phyloP scores from a whole-genome alignment of 1,140 invertebrate genomes.

The Parasteatoda tepidariorum region DNA sequence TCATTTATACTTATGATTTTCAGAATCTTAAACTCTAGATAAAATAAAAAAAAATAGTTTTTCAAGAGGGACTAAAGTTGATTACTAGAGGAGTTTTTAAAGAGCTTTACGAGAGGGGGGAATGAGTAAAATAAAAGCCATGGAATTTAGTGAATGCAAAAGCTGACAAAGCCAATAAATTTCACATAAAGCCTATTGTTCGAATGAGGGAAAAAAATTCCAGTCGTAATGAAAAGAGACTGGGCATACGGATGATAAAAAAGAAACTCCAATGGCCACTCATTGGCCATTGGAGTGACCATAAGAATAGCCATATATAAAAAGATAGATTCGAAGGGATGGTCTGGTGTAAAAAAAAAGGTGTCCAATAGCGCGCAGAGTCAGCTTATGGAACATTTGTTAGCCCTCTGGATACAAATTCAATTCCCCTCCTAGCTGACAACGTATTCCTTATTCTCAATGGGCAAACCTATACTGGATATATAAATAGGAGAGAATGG shows the following conservation, averaged over 20 bases:
- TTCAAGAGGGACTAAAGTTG: no score
- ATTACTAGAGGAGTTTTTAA: no score
- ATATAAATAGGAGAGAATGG: slow-evolving; percentile 30
- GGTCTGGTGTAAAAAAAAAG: slow-evolving; percentile 2
- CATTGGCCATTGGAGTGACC: neutral
- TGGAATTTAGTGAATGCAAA: neutral
- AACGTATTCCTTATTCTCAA: slow-evolving; percentile 37
- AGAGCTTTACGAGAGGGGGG: no score
- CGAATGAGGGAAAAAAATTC: neutral
- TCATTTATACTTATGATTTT: no score
- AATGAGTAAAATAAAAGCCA: neutral
- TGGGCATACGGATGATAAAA: neutral
- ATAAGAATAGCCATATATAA: neutral
- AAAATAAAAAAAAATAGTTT: no score
- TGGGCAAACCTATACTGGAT: slow-evolving; percentile 2
- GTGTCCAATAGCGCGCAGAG: neutral
- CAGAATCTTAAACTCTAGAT: no score
- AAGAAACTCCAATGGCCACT: neutral
- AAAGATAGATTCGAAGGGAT: neutral
- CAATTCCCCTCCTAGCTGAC: slow-evolving; percentile 51
- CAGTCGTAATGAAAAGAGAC: neutral
- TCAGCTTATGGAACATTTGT: slow-evolving; percentile 50
- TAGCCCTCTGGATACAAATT: slow-evolving; percentile 54
- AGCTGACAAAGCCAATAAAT: neutral
- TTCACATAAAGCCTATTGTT: neutral